These are phyloP conservation scores for Spinus olivaceus DNA, from an alignment of 2,797 vertebrate species.

Conservation along the genomic window DNA sequence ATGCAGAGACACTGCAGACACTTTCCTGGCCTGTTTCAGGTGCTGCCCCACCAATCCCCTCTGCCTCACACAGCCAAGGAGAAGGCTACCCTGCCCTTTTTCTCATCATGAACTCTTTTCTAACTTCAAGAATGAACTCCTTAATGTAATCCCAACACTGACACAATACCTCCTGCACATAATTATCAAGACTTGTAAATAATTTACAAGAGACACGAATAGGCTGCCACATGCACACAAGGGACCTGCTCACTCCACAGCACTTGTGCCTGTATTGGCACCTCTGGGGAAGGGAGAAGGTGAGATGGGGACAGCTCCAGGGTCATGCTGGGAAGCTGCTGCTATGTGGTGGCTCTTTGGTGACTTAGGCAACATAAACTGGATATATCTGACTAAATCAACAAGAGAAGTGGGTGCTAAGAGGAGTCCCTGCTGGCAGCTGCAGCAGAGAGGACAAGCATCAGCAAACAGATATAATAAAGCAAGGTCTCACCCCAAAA, in stretches of 20 bases:
- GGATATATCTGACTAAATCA: neutral
- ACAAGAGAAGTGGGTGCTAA: neutral
- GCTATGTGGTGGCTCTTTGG: neutral
- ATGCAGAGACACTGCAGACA: neutral
- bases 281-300: neutral
- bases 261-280: fast-evolving
- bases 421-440: neutral
- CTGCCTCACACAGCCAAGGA: neutral
- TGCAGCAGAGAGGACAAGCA: neutral
- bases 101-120: neutral
- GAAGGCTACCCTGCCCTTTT: neutral
- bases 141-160: neutral
- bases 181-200: neutral
- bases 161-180: neutral
- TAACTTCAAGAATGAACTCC: neutral
- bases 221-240: neutral
- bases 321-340: neutral
- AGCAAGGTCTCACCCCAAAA: neutral
- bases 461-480: neutral
- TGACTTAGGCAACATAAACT: neutral
- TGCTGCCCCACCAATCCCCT: fast-evolving
- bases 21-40: neutral
- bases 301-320: neutral
- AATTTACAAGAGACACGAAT: neutral
- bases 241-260: neutral